Evolutionary conservation across 2,797 vertebrate species (phyloP), one percentile per base, ranked within the genome.

Genomic region (Rachycentron canadum): DNA sequence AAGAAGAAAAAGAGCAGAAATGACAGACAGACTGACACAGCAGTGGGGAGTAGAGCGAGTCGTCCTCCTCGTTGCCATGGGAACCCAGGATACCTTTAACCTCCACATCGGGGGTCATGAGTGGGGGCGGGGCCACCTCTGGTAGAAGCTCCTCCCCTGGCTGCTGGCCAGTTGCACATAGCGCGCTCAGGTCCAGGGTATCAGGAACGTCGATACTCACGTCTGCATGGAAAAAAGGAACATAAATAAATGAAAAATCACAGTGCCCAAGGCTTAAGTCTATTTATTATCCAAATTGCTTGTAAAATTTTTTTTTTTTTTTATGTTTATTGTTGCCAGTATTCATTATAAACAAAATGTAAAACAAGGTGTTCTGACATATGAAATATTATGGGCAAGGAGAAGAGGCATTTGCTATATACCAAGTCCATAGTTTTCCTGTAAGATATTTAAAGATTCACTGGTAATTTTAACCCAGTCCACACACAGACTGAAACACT

Each of bases 51-150:
- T 97, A 99, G 97, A 99, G 98, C 76, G 98, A 99, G 97, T 99
- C 97, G 96, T 99, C 98, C 94, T 99, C 98, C 93, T 99, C 98
- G 97, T 97, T 99, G 97, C 97, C 97, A 94, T 98, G 97, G 97
- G 94, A 99, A 97, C 98, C 98, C 97, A 98, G 97, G 98, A 98
- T 99, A 99, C 98, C 98, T 99, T 99, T 99, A 96, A 99, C 97
- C 96, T 99, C 98, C 94, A 95, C 94, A 36, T 99, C 98, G 91
- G 98, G 98, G 90, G 98, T 99, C 96, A 99, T 97, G 86, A 99
- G 96, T 81, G 98, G 96, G 80, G 98, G 97, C 14, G 97, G 98
- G 53, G 98, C 98, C 71, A 99, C 97, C 93, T 99, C 98, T 64
- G 98, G 98, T 82, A 99, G 96, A 89, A 99, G 97, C 92, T 99